These are phyloP conservation scores for Melieria omissa DNA, from an alignment of 2,888 invertebrate species.

Conservation along the genomic window DNA sequence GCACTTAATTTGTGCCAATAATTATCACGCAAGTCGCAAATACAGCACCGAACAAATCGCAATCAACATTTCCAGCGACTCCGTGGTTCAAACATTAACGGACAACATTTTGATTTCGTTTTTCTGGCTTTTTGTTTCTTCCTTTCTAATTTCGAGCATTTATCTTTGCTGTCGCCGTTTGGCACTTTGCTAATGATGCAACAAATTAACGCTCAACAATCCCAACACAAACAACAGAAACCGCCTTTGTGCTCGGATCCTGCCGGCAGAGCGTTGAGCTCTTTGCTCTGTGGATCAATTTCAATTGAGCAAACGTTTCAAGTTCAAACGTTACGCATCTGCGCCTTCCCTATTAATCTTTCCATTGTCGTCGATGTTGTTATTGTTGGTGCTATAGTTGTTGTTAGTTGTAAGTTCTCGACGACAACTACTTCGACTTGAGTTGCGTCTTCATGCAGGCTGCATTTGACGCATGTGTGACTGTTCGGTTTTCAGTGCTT, in stretches of 20 bases:
- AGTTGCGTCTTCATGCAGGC: constrained; percentile 20
- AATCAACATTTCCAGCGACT: too few relatives aligned
- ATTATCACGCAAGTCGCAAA: too few relatives aligned
- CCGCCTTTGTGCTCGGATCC: constrained; percentile 15
- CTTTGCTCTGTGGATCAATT: constrained; percentile 28
- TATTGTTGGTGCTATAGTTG: neutral
- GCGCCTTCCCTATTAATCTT: neutral
- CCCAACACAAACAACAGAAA: constrained; percentile 5
- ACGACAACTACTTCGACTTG: neutral
- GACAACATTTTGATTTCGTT: too few relatives aligned
- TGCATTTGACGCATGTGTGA: constrained; percentile 30
- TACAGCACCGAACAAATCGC: too few relatives aligned
- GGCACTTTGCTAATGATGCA: constrained; percentile 32
- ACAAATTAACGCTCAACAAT: constrained; percentile 26
- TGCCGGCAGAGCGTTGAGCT: constrained; percentile 11
- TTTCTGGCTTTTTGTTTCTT: neutral
- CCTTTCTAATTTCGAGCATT: constrained; percentile 27
- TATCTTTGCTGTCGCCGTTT: constrained; percentile 29
- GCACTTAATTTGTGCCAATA: too few relatives aligned
- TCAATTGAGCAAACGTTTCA: constrained; percentile 35
- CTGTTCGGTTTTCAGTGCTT: constrained; percentile 8
- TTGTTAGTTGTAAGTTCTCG: neutral
- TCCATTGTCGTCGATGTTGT: constrained; percentile 6
- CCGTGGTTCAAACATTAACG: too few relatives aligned
- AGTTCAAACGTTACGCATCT: constrained; percentile 34